phyloP scores from a whole-genome alignment of 1,140 invertebrate species.

The honey bee (Apis mellifera) region Amel_HAv3.1 CM009932.2:10464001-10464500 shows the following conservation, averaged over 20 bases:
- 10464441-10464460: background rate
- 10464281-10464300: slow-evolving; percentile 42
- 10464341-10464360: slow-evolving; percentile 43
- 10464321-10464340: slow-evolving; percentile 59
- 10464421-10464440: slow-evolving; percentile 2
- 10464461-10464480: background rate
- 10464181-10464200: slow-evolving; percentile 35
- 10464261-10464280: slow-evolving; percentile 22
- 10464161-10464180: slow-evolving; percentile 33
- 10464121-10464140: background rate
- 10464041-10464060: too few species aligned
- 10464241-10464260: background rate
- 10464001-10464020: too few species aligned
- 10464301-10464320: slow-evolving; percentile 74
- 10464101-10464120: background rate
- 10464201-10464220: background rate
- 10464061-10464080: too few species aligned
- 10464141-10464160: slow-evolving; percentile 35
- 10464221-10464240: background rate
- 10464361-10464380: background rate
- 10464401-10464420: slow-evolving; percentile 4
- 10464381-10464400: slow-evolving; percentile 16
- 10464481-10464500: background rate
- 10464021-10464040: too few species aligned
- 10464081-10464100: too few species aligned